A percentile compares a stretch with the other conserved stretches of the same genome.
These are phyloP conservation scores for Phainopepla nitens DNA, from an alignment of 2,113 vertebrate genomes.

Conservation along the genomic window DNA sequence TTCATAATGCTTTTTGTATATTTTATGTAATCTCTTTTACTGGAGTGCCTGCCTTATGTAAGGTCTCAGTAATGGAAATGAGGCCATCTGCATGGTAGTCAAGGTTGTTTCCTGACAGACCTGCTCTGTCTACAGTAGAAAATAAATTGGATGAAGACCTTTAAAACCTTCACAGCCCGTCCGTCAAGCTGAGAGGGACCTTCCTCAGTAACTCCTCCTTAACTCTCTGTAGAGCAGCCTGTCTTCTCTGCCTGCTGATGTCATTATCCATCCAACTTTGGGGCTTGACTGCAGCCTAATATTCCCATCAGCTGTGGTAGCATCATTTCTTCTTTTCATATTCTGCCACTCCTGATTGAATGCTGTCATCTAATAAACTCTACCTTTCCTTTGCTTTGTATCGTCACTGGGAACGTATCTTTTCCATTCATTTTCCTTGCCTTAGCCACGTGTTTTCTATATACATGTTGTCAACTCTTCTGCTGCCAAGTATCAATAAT, in stretches of 20 bases:
- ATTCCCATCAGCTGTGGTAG: not conserved
- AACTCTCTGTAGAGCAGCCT: not conserved
- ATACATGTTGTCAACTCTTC: not conserved
- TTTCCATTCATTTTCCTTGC: not conserved
- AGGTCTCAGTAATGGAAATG: not conserved
- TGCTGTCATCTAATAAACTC: not conserved
- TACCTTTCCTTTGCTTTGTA: not conserved
- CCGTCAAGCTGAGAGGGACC: not conserved
- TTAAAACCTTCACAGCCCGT: not conserved
- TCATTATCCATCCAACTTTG: not conserved
- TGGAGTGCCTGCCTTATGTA: slow-evolving; percentile 9
- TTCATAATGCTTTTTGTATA: not conserved
- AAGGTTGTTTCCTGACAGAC: slow-evolving; percentile 15
- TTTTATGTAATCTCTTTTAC: slow-evolving; percentile 24
- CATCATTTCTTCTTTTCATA: not conserved
- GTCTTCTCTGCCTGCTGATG: accelerated
- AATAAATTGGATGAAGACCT: not conserved
- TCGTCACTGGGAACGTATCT: not conserved
- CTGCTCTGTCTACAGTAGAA: not conserved
- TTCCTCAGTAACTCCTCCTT: not conserved
- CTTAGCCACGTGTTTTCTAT: not conserved
- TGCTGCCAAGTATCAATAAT: not conserved
- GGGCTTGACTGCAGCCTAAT: not conserved
- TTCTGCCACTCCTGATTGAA: not conserved
- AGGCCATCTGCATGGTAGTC: not conserved